phyloP scores from a whole-genome alignment of 2,888 invertebrate genomes.

The Rotaria socialis region DNA sequence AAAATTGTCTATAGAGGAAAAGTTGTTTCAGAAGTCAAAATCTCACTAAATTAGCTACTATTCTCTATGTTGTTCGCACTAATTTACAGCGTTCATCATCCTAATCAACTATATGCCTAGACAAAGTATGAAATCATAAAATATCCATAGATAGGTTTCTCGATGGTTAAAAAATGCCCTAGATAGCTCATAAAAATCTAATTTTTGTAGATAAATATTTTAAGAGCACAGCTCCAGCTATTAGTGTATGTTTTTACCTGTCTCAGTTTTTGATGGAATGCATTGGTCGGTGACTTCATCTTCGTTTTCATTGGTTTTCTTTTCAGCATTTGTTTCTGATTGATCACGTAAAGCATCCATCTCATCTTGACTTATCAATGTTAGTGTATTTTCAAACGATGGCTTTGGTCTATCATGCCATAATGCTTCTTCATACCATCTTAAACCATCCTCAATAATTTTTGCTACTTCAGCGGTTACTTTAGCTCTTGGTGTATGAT shows the following conservation, averaged over 20 bases:
- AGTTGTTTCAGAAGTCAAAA: too few species aligned
- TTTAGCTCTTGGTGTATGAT: conserved; percentile 81
- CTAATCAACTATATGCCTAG: too few species aligned
- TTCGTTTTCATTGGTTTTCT: not conserved
- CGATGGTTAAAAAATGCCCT: too few species aligned
- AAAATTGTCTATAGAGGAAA: too few species aligned
- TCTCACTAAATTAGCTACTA: too few species aligned
- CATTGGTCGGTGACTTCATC: not conserved
- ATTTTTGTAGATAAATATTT: too few species aligned
- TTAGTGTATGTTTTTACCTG: not conserved
- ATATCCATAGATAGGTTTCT: too few species aligned
- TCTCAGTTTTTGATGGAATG: not conserved
- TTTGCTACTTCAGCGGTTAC: conserved; percentile 88
- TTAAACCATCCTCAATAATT: conserved; percentile 89
- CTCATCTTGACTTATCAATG: not conserved
- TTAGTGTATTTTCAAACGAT: not conserved
- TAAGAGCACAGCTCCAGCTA: too few species aligned
- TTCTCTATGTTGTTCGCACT: too few species aligned
- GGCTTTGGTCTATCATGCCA: not conserved
- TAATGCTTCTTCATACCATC: conserved; percentile 43
- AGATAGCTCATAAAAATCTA: too few species aligned
- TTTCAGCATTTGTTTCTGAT: not conserved
- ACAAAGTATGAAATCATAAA: too few species aligned
- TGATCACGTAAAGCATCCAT: not conserved
- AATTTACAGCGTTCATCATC: too few species aligned